A percentile compares a stretch with the other conserved stretches of the same genome.
These are phyloP conservation scores for Melieria crassipennis DNA, from an alignment of 2,888 invertebrate species.

Conservation along the genomic window DNA sequence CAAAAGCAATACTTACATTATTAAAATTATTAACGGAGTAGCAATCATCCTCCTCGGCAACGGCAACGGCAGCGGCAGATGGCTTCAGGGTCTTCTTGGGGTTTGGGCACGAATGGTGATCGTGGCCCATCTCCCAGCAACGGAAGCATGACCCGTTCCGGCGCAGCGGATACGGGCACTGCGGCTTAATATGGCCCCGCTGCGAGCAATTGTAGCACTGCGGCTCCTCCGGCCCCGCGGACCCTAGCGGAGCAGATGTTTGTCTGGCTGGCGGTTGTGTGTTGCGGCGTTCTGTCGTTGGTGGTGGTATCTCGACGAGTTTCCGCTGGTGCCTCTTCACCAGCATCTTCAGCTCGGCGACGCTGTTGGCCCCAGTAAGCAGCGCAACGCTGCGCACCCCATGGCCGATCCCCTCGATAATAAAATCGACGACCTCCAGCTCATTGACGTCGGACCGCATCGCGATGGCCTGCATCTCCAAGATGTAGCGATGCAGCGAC, in stretches of 20 bases:
- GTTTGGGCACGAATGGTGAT: constrained; percentile 22
- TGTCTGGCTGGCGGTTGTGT: neutral
- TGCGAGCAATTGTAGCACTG: constrained; percentile 21
- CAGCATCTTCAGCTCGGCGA: constrained; percentile 16
- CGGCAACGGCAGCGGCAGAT: no score
- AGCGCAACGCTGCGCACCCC: constrained; percentile 6
- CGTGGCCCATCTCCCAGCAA: constrained; percentile 31
- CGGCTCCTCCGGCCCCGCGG: neutral
- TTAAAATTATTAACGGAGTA: constrained; percentile 15
- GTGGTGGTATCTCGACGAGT: neutral
- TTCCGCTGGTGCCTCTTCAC: constrained; percentile 21
- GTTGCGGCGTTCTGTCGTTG: neutral
- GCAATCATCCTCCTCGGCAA: neutral
- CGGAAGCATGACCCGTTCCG: constrained; percentile 23
- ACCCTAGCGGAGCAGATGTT: neutral
- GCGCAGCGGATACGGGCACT: constrained; percentile 21
- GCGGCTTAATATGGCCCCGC: constrained; percentile 20
- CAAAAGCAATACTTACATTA: constrained; percentile 24
- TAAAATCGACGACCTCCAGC: constrained; percentile 10
- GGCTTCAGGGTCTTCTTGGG: constrained; percentile 17
- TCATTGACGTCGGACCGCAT: constrained; percentile 9
- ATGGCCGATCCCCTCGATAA: constrained; percentile 13
- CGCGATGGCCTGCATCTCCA: constrained; percentile 21
- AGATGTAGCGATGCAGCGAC: constrained; percentile 23
- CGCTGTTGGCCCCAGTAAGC: constrained; percentile 17